Evolutionary conservation across 2,113 vertebrate species (phyloP).

Genomic region (Greenwoodochromis staneri): DNA sequence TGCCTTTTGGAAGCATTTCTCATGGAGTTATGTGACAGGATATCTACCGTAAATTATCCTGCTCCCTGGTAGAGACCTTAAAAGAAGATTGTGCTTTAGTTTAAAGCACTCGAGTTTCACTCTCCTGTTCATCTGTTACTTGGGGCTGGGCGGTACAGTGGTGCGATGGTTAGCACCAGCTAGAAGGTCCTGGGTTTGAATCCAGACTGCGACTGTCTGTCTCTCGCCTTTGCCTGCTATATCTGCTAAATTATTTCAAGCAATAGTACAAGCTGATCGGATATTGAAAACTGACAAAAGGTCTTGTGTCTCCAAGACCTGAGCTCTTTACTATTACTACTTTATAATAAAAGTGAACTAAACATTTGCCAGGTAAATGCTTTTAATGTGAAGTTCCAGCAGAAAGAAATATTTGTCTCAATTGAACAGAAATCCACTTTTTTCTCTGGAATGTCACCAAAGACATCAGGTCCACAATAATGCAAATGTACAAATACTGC

Average conservation of each 20-base stretch:
- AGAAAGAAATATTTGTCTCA: neutral
- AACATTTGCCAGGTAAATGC: neutral
- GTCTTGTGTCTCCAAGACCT: neutral
- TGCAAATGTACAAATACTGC: neutral
- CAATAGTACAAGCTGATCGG: neutral
- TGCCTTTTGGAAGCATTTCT: accelerated
- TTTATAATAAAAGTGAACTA: neutral
- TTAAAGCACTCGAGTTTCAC: neutral
- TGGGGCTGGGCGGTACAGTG: accelerated
- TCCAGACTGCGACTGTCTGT: neutral
- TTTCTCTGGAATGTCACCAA: accelerated
- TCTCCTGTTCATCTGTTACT: neutral
- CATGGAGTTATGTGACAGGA: neutral
- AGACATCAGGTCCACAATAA: neutral
- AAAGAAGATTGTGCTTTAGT: neutral
- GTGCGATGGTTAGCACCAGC: neutral
- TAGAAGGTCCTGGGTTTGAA: neutral
- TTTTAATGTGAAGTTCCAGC: neutral
- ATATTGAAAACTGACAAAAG: neutral
- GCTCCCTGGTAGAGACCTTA: neutral
- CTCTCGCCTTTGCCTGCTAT: neutral
- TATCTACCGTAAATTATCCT: neutral
- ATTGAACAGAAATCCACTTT: neutral
- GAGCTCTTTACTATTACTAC: neutral
- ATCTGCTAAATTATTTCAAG: neutral